Evolutionary conservation across 2,113 vertebrate genomes (phyloP).

Genomic region (Odocoileus virginianus): DNA sequence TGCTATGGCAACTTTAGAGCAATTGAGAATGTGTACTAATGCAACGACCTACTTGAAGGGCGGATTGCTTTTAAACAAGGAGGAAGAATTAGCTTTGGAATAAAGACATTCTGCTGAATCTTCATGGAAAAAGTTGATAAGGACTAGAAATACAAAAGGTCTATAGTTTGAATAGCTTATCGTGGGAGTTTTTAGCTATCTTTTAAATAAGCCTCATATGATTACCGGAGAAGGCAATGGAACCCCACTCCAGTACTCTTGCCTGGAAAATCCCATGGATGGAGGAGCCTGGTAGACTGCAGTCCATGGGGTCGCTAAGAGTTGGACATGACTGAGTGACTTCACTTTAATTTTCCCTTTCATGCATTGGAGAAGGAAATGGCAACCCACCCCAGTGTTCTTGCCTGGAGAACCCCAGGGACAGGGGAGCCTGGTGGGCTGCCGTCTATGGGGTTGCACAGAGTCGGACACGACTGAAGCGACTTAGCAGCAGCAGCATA

Average conservation of each 20-base stretch:
- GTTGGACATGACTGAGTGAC: too few relatives aligned
- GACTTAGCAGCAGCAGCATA: background rate
- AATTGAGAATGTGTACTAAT: background rate
- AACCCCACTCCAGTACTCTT: too few relatives aligned
- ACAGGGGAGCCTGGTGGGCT: too few relatives aligned
- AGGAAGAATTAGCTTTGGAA: constrained; percentile 27
- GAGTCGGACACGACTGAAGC: too few relatives aligned
- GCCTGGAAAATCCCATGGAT: too few relatives aligned
- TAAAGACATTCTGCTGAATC: constrained; percentile 24
- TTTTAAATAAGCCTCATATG: constrained; percentile 28
- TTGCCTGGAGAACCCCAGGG: too few relatives aligned
- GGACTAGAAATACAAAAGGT: constrained; percentile 22
- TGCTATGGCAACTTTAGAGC: constrained; percentile 43
- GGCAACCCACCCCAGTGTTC: too few relatives aligned
- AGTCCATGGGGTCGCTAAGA: too few relatives aligned
- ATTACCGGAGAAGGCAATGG: background rate
- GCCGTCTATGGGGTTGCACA: too few relatives aligned
- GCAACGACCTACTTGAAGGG: constrained; percentile 19
- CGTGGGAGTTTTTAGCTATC: constrained; percentile 21
- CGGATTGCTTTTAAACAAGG: constrained; percentile 20
- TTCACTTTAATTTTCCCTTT: too few relatives aligned
- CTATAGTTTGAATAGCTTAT: constrained; percentile 29
- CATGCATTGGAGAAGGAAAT: too few relatives aligned
- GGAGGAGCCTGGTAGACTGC: too few relatives aligned
- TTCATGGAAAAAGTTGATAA: constrained; percentile 28